Base-by-base conservation (phyloP, 2,113 vertebrate genomes). In the Centropus bengalensis region DNA sequence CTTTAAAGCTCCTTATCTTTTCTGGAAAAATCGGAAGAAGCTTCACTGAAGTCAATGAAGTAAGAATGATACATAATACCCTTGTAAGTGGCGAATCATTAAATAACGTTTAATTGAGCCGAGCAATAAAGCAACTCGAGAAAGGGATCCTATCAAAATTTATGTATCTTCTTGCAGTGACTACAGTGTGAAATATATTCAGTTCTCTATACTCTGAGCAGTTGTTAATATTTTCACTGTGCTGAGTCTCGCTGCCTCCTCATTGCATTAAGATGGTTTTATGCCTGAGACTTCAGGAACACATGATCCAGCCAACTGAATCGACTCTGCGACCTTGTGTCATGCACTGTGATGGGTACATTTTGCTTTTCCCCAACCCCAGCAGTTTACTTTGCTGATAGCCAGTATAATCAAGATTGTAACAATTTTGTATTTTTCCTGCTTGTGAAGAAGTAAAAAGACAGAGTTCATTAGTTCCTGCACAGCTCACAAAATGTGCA, bases 31-130 rank as follows among this genome's bases (percentile, higher is more conserved):
- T 84, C 70, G 74, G 54, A 70, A 62, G 18, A 14, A 75, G 24
- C 27, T 89, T 81, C 40, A 55, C 42, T 84, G 22, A 55, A 91
- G 56, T 85, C 70, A 81, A 2, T 67, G 51, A 38, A 90, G 70
- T 74, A 15, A 70, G 59, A 86, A 77, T 45, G 30, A n/a, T 69
- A 55, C 23, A 63, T 44, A 73, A 60, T 49, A 86, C 14, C 23
- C 27, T 44, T 75, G 8, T 45, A 82, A 75, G n/a, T 42, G 32
- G 14, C 73, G 76, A 89, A 76, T 94, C 20, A n/a, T 93, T 90
- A 86, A 93, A 83, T 69, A 80, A 47, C 22, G 59, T 84, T 93
- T 94, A 96, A 94, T 80, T 89, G 52, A 86, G n/a, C 44, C 79
- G 27, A 88, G 56, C 44, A 73, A 64, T 86, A 66, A 94, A 76